These are phyloP conservation scores for Trissolcus basalis DNA, from an alignment of 1,140 invertebrate genomes.

Conservation along the genomic window DNA sequence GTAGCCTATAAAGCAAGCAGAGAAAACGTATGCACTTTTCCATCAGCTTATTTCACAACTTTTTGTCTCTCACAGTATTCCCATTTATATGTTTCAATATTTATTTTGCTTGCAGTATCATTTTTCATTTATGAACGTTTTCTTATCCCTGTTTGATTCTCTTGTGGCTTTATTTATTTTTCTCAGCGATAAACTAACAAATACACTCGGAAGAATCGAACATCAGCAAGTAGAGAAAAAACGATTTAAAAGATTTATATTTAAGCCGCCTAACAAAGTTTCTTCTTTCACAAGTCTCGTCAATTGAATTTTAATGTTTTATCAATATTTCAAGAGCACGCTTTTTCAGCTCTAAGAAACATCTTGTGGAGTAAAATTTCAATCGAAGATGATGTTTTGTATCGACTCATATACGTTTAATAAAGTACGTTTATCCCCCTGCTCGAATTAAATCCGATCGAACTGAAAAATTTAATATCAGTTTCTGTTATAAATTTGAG, in stretches of 20 bases:
- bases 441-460: no score
- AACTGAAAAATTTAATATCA: no score
- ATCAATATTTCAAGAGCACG: background rate
- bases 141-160: conserved; percentile 27
- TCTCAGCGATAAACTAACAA: conserved; percentile 6
- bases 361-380: no score
- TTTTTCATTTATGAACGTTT: conserved; percentile 41
- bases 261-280: conserved; percentile 4
- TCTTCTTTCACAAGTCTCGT: conserved; percentile 10
- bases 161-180: conserved; percentile 36
- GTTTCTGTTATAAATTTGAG: conserved; percentile 1
- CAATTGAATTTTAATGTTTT: conserved; percentile 9
- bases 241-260: conserved; percentile 13
- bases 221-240: background rate
- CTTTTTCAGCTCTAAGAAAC: no score
- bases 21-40: conserved; percentile 58
- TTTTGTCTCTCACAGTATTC: conserved; percentile 28
- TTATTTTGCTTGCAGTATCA: conserved; percentile 29
- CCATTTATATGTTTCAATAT: conserved; percentile 22
- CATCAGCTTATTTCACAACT: conserved; percentile 23
- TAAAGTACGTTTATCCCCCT: no score
- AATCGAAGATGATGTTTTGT: no score
- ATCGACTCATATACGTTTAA: no score
- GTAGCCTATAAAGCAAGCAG: conserved; percentile 78
- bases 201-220: conserved; percentile 2